These are phyloP conservation scores for Cabera pusaria DNA, from an alignment of 2,888 invertebrate species.

Conservation along the genomic window DNA sequence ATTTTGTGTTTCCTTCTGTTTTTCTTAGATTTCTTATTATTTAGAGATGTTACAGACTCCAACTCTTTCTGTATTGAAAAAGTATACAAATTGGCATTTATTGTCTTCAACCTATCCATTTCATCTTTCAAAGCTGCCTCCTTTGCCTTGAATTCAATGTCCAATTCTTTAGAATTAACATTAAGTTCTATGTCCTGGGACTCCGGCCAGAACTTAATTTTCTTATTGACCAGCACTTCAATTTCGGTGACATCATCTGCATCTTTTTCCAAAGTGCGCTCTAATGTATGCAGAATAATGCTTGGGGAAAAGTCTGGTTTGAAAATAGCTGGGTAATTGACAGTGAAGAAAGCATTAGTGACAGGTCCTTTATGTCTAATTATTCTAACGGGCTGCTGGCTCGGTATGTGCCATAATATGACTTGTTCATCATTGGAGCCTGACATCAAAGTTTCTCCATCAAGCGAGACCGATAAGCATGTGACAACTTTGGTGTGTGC, in stretches of 20 bases:
- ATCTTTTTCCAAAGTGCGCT: slow-evolving; percentile 84
- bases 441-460: slow-evolving; percentile 88
- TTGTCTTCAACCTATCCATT: slow-evolving; percentile 76
- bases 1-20: slow-evolving; percentile 40
- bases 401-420: slow-evolving; percentile 91
- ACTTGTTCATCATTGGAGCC: slow-evolving; percentile 90
- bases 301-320: slow-evolving; percentile 82
- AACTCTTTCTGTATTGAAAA: slow-evolving; percentile 75
- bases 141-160: slow-evolving; percentile 50
- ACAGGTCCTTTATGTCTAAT: slow-evolving; percentile 89
- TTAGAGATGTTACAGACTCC: slow-evolving; percentile 38
- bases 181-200: slow-evolving; percentile 31
- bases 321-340: slow-evolving; percentile 84
- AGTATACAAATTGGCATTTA: slow-evolving; percentile 84
- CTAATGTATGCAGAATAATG: slow-evolving; percentile 83
- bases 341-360: slow-evolving; percentile 87
- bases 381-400: slow-evolving; percentile 88
- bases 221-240: slow-evolving; percentile 62
- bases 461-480: slow-evolving; percentile 88
- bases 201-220: slow-evolving; percentile 69
- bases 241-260: slow-evolving; percentile 70
- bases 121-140: slow-evolving; percentile 68
- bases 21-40: slow-evolving; percentile 49
- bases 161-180: slow-evolving; percentile 42
- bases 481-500: slow-evolving; percentile 89